These are phyloP conservation scores for Eristalinus aeneus DNA, from an alignment of 2,888 invertebrate genomes.

Conservation along the genomic window DNA sequence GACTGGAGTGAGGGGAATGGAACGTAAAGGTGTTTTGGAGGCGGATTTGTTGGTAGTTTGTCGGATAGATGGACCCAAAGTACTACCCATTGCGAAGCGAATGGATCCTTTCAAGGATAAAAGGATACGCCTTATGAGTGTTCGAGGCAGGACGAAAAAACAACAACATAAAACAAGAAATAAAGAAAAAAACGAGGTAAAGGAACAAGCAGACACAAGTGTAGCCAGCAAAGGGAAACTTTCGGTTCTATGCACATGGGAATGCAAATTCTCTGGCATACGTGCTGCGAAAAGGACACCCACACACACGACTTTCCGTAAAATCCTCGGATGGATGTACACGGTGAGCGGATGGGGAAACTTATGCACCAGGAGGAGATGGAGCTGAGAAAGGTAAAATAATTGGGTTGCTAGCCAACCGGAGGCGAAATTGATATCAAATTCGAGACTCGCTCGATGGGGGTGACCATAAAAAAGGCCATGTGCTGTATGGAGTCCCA, in stretches of 20 bases:
- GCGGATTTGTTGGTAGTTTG: slow-evolving; percentile 28
- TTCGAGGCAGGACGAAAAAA: slow-evolving; percentile 20
- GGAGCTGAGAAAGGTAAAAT: not conserved
- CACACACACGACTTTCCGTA: not conserved
- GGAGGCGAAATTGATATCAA: not conserved
- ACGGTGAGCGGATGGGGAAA: not conserved
- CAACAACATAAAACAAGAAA: not conserved
- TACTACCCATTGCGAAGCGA: slow-evolving; percentile 60
- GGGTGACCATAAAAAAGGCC: not conserved
- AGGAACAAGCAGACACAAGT: not conserved
- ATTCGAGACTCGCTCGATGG: not conserved
- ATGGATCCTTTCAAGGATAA: slow-evolving; percentile 71
- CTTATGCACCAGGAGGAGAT: not conserved
- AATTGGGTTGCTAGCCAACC: not conserved
- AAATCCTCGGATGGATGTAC: not conserved
- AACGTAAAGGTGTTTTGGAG: slow-evolving; percentile 53
- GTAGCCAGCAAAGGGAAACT: slow-evolving; percentile 12
- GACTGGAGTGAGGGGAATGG: not conserved
- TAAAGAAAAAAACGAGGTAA: not conserved
- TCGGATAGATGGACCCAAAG: slow-evolving; percentile 65
- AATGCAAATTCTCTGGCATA: slow-evolving; percentile 54
- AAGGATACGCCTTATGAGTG: slow-evolving; percentile 70
- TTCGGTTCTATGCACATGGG: slow-evolving; percentile 55
- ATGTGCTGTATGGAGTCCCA: not conserved
- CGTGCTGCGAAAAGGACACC: not conserved